Base-by-base conservation (phyloP, 2,797 vertebrate species). In the Enteromius trimaculatus region DNA sequence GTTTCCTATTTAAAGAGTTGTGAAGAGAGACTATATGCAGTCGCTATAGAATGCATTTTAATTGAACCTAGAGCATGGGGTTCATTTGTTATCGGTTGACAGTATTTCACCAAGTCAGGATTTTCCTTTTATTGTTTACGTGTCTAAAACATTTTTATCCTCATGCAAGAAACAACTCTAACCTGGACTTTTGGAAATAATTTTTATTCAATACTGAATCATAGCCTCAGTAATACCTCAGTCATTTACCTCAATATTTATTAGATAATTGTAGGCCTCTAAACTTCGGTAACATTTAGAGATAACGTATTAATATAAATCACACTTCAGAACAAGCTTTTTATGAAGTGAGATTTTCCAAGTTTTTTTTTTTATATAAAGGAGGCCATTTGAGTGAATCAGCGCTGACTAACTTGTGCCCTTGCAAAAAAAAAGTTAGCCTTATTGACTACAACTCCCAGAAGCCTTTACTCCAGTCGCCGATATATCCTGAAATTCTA, bases 371-470 rank as follows among this genome's bases (percentile, higher is more conserved):
- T 49, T 49, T 49, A 1, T 0, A 21, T 8, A 21, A 6, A 51
- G 6, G 19, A 19, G 6, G 55, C 1, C 11, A 1, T 53, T 75
- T 23, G 3, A 37, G 31, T 51, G 31, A n/a, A 37, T 23, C 1
- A 19, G 34, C 0, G 8, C 51, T 1, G 21, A 58, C 8, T 39
- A 68, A 68, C 4, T 21, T 17, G 8, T 7, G 10, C 19, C 34
- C 17, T 21, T 13, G 42, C 39, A 39, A 8, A 42, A 42, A 42
- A 42, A 17, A 23, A 7, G 34, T 42, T 31, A 21, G 29, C 44
- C 1, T 64, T 9, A 55, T 66, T 68, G 34, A 89, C 88, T 88
- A 53, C 87, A 86, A 71, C 31, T 87, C 80, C 89, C 89, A 87
- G 51, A 44, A 10, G 47, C 53, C 77, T 53, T 9, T 66, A 47